Evolutionary conservation across 2,888 invertebrate genomes (phyloP).

Genomic region (Actias luna): DNA sequence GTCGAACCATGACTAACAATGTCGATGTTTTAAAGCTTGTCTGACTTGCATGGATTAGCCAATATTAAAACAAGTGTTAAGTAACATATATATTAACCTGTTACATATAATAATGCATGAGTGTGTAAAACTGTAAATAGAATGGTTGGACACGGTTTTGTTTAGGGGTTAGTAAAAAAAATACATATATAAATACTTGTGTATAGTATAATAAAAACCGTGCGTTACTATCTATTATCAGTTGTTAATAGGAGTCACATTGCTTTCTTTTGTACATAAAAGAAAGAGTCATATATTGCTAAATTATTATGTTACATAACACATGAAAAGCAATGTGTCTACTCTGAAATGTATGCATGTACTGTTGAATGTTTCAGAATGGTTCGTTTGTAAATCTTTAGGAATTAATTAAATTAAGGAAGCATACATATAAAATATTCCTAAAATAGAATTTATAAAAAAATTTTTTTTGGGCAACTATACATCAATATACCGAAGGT

Average conservation of each 20-base stretch:
- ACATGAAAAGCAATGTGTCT: slow-evolving; percentile 5
- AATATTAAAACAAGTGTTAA: slow-evolving; percentile 33
- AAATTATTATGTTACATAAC: background rate
- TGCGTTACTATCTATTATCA: background rate
- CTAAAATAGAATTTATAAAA: background rate
- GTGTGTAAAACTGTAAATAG: slow-evolving; percentile 5
- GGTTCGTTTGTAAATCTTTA: background rate
- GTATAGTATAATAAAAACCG: background rate
- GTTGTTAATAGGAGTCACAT: background rate
- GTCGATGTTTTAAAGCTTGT: slow-evolving; percentile 20
- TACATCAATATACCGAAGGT: background rate
- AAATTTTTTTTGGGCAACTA: background rate
- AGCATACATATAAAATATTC: background rate
- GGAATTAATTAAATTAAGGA: background rate
- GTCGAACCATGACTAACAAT: slow-evolving; percentile 10
- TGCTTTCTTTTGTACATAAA: background rate
- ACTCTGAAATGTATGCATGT: slow-evolving; percentile 7
- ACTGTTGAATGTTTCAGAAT: slow-evolving; percentile 7
- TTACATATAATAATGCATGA: slow-evolving; percentile 18
- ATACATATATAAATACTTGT: background rate
- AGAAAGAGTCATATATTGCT: background rate
- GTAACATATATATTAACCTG: background rate
- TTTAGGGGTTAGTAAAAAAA: background rate
- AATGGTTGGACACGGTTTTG: background rate
- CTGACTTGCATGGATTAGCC: slow-evolving; percentile 57